Evolutionary conservation across 1,140 invertebrate genomes (phyloP), one percentile per base, ranked within the genome.

Genomic region (Gonioctena quinquepunctata): DNA sequence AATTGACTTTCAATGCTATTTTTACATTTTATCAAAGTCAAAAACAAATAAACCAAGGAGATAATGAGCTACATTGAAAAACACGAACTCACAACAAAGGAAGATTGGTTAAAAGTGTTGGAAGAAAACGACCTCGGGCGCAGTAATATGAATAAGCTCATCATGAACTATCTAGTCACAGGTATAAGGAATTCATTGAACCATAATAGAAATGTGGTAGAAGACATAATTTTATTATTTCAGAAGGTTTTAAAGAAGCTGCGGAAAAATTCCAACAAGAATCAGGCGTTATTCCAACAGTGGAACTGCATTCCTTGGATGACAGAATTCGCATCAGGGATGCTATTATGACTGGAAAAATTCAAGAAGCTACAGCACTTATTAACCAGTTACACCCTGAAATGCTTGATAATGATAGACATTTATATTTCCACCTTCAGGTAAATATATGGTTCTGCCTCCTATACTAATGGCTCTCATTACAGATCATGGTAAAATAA

Each of bases 81-180:
- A 78, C 76, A 79, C 54, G 82, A 85, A 67, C 73, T 74, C 19
- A 61, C 75, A 64, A 80, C 80, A 69, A 85, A 84, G 77, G 86
- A 89, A 67, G 90, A 93, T 72, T 94, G 93, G 92, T 81, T 91
- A 76, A 85, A 87, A 61, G 85, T 88, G 72, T 82, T 94, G 13
- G 93, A 95, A 78, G 89, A 89, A 68, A 88, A 94, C 56, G 93
- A 95, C 71, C 91, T 97, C 73, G 94, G 94, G 54, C 87, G 96
- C 74, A 89, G 91, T 50, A 94, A 96, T 76, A 97, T 98, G 93
- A 98, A 99, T 83, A 94, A 95, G 83, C 87, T 99, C 42, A 96
- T 99, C 66, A 99, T 99, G 97, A 97, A 99, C 85, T 99, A 99
- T 85, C 87, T 99, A 74, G 95, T 98, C 1, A 98, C 95, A 86